Conservation (phyloP, 2,888 invertebrate genomes). For the Epirrita christyi region DNA sequence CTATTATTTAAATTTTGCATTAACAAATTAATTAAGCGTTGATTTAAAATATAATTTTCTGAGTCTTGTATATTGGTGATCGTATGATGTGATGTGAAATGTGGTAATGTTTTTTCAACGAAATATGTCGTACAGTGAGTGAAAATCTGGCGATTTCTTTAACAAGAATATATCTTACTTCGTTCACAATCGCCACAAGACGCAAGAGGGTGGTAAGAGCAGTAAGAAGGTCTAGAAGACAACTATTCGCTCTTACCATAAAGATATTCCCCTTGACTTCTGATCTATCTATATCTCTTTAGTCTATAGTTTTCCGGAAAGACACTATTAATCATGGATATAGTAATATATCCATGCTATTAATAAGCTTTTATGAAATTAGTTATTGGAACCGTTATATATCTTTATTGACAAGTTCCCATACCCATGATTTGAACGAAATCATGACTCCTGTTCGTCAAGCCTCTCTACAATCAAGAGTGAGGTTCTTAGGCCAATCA, state of each 20-base stretch:
- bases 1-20: constrained; percentile 20
- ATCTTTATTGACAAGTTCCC: background rate
- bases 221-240: too few relatives aligned
- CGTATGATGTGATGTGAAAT: background rate
- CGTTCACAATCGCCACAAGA: too few relatives aligned
- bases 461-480: constrained; percentile 67
- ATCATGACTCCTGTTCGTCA: constrained; percentile 78
- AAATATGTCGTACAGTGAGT: background rate
- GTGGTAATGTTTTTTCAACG: background rate
- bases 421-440: constrained; percentile 48
- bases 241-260: too few relatives aligned
- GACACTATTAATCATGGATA: too few relatives aligned
- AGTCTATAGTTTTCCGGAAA: too few relatives aligned
- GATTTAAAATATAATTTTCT: constrained; percentile 18
- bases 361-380: too few relatives aligned
- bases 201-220: too few relatives aligned
- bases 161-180: background rate
- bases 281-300: too few relatives aligned
- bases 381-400: too few relatives aligned
- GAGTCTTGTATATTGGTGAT: background rate
- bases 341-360: too few relatives aligned
- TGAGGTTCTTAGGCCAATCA: constrained; percentile 79
- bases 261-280: too few relatives aligned
- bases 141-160: too few relatives aligned
- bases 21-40: constrained; percentile 27